A percentile compares a stretch with the other conserved stretches of the same genome.
phyloP scores from a whole-genome alignment of 2,113 vertebrate species.

The Pygoscelis antarcticus region DNA sequence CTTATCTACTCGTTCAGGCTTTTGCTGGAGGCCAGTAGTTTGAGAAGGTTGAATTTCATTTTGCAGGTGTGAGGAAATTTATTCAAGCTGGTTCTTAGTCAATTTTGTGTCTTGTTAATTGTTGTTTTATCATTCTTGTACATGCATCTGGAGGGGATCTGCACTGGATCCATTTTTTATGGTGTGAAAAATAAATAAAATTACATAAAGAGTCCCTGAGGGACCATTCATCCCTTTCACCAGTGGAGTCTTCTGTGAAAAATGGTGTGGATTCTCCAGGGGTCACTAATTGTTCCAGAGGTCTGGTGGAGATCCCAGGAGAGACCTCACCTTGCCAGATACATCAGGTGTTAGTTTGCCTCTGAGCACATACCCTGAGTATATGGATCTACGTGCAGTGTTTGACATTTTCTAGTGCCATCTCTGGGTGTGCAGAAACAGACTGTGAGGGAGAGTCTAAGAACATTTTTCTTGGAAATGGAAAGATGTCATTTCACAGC shows the following conservation, averaged over 20 bases:
- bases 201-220: not conserved
- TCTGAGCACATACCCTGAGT: not conserved
- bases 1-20: constrained; percentile 9
- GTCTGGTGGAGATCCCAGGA: not conserved
- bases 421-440: not conserved
- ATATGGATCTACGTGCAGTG: not conserved
- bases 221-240: not conserved
- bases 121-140: constrained; percentile 16
- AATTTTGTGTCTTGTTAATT: constrained; percentile 40
- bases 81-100: not conserved
- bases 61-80: constrained; percentile 9
- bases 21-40: constrained; percentile 5
- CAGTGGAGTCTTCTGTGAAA: not conserved
- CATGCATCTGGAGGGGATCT: not conserved
- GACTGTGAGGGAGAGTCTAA: not conserved
- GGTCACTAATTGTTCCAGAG: not conserved
- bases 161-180: not conserved
- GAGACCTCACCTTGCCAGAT: not conserved
- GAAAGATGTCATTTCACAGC: accelerated
- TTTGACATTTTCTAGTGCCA: not conserved
- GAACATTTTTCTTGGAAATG: not conserved
- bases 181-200: constrained; percentile 16
- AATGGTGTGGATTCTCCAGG: not conserved
- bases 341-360: not conserved
- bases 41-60: not conserved